Percentiles rank a stretch among this genome's conserved stretches.
Conservation (phyloP, 2,888 invertebrate genomes). For the Tetramorium bicarinatum region DNA sequence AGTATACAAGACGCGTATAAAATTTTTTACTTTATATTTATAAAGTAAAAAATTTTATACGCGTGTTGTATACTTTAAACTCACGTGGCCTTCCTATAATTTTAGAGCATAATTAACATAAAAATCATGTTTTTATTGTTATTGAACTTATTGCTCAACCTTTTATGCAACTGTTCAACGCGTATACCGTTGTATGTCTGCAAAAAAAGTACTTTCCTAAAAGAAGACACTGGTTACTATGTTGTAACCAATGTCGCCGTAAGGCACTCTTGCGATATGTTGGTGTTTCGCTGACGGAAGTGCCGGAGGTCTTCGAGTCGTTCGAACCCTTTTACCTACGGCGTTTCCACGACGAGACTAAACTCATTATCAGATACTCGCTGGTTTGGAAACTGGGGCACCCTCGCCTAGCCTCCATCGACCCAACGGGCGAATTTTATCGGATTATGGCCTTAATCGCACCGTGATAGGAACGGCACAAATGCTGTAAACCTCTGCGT, state of each 20-base stretch:
- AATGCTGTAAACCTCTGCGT: slow-evolving; percentile 49
- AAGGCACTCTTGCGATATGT: slow-evolving; percentile 9
- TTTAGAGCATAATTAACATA: not conserved
- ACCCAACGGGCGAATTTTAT: slow-evolving; percentile 62
- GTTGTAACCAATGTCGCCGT: slow-evolving; percentile 5
- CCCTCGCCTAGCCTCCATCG: slow-evolving; percentile 60
- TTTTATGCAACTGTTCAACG: not conserved
- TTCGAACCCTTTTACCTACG: slow-evolving; percentile 48
- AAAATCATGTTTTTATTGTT: not conserved
- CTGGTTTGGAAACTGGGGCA: slow-evolving; percentile 65
- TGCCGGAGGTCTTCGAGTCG: slow-evolving; percentile 26
- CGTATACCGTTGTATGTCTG: not conserved
- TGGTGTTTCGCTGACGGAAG: slow-evolving; percentile 31
- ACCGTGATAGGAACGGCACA: slow-evolving; percentile 54
- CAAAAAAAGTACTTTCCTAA: slow-evolving; percentile 1
- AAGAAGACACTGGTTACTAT: not conserved
- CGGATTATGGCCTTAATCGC: slow-evolving; percentile 63
- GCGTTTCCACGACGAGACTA: slow-evolving; percentile 40
- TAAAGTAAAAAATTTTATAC: no score
- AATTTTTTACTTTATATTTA: not conserved
- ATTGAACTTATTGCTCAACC: not conserved
- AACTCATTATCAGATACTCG: slow-evolving; percentile 70
- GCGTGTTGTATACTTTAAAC: no score
- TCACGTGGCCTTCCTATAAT: no score
- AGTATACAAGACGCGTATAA: not conserved